Percentiles rank a stretch among this genome's conserved stretches.
Conservation (phyloP, 2,888 invertebrate genomes). For the Nymphalis urticae region DNA sequence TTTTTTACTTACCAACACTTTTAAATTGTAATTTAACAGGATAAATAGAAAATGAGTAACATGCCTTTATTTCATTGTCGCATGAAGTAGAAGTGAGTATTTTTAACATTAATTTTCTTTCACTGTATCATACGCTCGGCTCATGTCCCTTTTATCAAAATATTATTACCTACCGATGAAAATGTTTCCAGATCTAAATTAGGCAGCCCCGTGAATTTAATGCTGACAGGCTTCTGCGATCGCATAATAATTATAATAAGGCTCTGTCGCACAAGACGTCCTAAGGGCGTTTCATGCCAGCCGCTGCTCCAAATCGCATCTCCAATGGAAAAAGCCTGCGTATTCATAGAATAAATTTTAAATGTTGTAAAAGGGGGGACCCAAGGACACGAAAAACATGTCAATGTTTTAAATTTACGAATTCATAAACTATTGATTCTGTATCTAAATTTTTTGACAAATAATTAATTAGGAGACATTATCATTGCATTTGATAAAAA, state of each 20-base stretch:
- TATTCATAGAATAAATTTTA: not conserved
- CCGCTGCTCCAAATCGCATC: conserved; percentile 62
- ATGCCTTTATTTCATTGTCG: too few relatives aligned
- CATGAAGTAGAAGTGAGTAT: too few relatives aligned
- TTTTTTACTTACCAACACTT: too few relatives aligned
- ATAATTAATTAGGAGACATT: too few relatives aligned
- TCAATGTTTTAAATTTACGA: not conserved
- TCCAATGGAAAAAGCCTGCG: conserved; percentile 59
- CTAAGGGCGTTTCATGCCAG: conserved; percentile 58
- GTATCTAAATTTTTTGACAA: not conserved
- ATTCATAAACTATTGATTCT: not conserved
- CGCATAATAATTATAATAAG: conserved; percentile 55
- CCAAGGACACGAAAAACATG: not conserved
- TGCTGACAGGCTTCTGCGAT: conserved; percentile 58
- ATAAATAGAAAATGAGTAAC: too few relatives aligned
- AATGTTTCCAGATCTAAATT: conserved; percentile 62
- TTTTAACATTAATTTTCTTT: too few relatives aligned
- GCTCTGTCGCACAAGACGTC: conserved; percentile 51
- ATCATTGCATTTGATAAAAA: too few relatives aligned
- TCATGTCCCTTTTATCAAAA: not conserved
- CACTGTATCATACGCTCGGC: not conserved
- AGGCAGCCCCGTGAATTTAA: conserved; percentile 62
- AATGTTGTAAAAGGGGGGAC: too few relatives aligned
- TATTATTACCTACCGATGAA: conserved; percentile 52
- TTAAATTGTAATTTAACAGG: too few relatives aligned